Evolutionary conservation across 2,797 vertebrate genomes (phyloP).

Genomic region (Aeoliscus strigatus): DNA sequence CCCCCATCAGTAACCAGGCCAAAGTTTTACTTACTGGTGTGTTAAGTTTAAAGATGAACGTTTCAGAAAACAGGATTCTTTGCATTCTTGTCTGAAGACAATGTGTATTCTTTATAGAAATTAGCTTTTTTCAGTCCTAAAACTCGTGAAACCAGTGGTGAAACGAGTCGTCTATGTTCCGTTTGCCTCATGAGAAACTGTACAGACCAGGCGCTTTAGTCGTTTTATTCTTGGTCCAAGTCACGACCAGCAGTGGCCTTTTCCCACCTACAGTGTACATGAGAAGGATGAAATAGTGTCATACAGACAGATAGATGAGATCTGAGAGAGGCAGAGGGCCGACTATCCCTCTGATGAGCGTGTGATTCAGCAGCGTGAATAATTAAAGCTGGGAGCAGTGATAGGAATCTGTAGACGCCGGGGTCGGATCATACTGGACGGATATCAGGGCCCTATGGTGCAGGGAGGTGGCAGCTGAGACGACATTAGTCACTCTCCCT

Average conservation of each 20-base stretch:
- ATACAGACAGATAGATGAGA: conserved; percentile 46
- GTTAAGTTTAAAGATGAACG: too few species aligned
- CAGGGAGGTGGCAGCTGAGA: conserved; percentile 47
- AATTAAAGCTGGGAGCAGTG: conserved; percentile 68
- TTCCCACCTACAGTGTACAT: conserved; percentile 27
- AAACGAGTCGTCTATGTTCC: too few species aligned
- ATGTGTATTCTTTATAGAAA: too few species aligned
- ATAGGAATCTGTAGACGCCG: conserved; percentile 69
- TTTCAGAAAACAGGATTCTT: too few species aligned
- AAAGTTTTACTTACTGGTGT: too few species aligned
- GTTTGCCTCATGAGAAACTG: too few species aligned
- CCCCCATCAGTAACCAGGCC: conserved; percentile 30
- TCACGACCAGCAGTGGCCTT: conserved; percentile 15
- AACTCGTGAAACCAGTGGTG: too few species aligned
- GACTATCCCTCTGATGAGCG: conserved; percentile 59
- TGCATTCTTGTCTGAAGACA: too few species aligned
- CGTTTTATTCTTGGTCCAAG: background rate
- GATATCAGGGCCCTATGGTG: conserved; percentile 55
- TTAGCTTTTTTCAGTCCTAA: too few species aligned
- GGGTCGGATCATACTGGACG: conserved; percentile 62
- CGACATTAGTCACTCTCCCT: conserved; percentile 57
- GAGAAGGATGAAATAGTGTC: conserved; percentile 46
- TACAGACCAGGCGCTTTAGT: background rate
- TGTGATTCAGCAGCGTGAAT: conserved; percentile 73
- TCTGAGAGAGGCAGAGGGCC: conserved; percentile 33